Base-by-base conservation (phyloP, 2,113 vertebrate species). In the Panthera tigris region DNA sequence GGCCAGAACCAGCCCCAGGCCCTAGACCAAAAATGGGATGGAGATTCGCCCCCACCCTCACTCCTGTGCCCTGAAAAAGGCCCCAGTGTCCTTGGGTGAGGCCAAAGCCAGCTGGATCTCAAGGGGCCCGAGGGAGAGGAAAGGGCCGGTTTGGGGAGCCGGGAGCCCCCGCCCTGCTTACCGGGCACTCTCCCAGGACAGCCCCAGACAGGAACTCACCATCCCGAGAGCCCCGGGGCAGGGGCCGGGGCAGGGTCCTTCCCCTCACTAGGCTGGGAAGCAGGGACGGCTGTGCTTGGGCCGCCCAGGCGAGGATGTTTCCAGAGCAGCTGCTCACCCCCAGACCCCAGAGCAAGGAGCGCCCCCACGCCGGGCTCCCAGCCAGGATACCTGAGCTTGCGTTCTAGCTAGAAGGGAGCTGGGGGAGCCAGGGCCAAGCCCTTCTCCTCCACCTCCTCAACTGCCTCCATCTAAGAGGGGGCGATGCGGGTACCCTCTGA, bases 141-240 rank as follows among this genome's bases (percentile, higher is more conserved):
- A 82, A 57, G n/a, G 39, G 52, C 61, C 11, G 16, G 41, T 45
- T 41, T 25, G 41, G 41, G 48, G 50, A 66, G 69, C 63, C n/a
- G 41, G 55, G 57, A 71, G 85, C 97, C 92, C 90, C 63, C 4
- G 0, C 84, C 68, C 92, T 52, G 65, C 88, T 83, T 91, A 83
- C 80, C 86, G 76, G n/a, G 90, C 90, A 41, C 81, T 96, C 93
- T 97, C 95, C 94, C 96, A 90, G 95, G 94, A 85, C 87, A 61
- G 83, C 95, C 85, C 68, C 94, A 98, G 98, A 98, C 97, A 52
- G 97, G 97, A 98, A 97, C 97, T 98, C 98, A 97, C 96, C 94
- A 76, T 57, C 82, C 84, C 89, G 33, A 95, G 25, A 78, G 97
- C 87, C 94, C 89, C 36, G 4, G 94, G 97, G 93, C 52, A 16